Evolutionary conservation across 2,797 vertebrate species (phyloP), one percentile per base, ranked within the genome.

Genomic region (Trachops cirrhosus): DNA sequence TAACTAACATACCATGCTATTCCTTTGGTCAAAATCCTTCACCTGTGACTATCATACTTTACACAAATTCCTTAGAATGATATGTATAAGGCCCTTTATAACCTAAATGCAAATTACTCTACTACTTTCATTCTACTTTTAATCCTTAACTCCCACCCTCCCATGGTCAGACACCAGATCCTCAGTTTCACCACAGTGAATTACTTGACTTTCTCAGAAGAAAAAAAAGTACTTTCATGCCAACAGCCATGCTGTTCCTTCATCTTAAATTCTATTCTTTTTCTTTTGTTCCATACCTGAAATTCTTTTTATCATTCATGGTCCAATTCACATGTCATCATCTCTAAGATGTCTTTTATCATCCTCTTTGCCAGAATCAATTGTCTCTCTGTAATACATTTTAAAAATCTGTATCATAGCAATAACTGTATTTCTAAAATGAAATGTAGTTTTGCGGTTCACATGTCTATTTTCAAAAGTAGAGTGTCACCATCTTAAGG

Each of bases 21-120:
- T 92, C 21, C 50, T 73, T 59, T 79, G 48, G 71, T 46, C 67
- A 89, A 93, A 93, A 70, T 89, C n/a, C 18, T 88, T 94, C 11
- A 32, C 29, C 59, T 11, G 21, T 59, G 59, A 29, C 59, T 83
- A 48, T 68, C 44, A 82, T 46, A 91, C 5, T 71, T 3, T 32
- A 67, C 24, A 19, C 3, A 78, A 88, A 82, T 73, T 54, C 29
- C 68, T 94, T 70, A 79, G 24, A 70, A 68, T 67, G 39, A 86
- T 9, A 57, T 21, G 14, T 52, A 52, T 52, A 85, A 82, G 26
- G 37, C 6, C 18, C 16, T 84, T 91, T 6, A 21, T 78, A 37
- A 95, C 74, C 41, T 89, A 89, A 79, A 75, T n/a, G 37, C 54
- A 48, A 89, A 59, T 93, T 9, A 86, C 12, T 86, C 11, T 84